Percentiles rank a stretch among this genome's conserved stretches.
Conservation (phyloP, 2,888 invertebrate genomes). For the Drosophila pullipes region DNA sequence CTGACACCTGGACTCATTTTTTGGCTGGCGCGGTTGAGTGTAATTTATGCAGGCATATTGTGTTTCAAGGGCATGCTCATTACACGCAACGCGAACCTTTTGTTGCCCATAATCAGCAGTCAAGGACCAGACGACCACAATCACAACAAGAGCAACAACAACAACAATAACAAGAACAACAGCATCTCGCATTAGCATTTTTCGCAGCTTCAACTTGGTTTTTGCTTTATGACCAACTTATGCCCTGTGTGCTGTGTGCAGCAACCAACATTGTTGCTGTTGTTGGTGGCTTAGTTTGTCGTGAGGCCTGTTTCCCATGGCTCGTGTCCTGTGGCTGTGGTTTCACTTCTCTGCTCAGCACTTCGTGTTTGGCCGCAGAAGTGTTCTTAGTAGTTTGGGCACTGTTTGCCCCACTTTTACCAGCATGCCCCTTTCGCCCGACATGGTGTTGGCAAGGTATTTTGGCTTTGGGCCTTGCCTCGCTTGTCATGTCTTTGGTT, state of each 20-base stretch:
- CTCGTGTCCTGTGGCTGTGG: constrained; percentile 32
- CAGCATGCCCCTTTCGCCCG: constrained; percentile 13
- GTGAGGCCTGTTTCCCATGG: constrained; percentile 42
- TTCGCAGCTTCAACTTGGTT: constrained; percentile 59
- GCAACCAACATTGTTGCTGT: constrained; percentile 6
- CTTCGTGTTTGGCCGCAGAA: constrained; percentile 67
- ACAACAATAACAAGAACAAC: constrained; percentile 16
- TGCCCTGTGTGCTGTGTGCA: constrained; percentile 35
- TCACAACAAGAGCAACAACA: constrained; percentile 8
- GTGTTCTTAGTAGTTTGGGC: constrained; percentile 80
- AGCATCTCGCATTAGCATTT: constrained; percentile 59
- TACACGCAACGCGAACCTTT: constrained; percentile 71
- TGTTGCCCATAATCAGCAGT: constrained; percentile 41
- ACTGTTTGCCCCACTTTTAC: constrained; percentile 66
- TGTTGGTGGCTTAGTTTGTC: constrained; percentile 45
- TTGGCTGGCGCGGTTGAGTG: constrained; percentile 28
- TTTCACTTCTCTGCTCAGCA: constrained; percentile 28
- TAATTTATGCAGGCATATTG: constrained; percentile 79
- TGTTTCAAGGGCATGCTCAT: constrained; percentile 80
- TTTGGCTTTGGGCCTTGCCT: constrained; percentile 18
- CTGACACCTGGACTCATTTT: constrained; percentile 47
- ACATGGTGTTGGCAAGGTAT: constrained; percentile 8
- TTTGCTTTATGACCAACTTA: constrained; percentile 66
- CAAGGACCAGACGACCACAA: constrained; percentile 24
- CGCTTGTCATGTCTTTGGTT: constrained; percentile 73